Percentiles rank a stretch among this genome's conserved stretches.
Conservation (phyloP, 2,888 invertebrate genomes). For the Pachydiplax longipennis region DNA sequence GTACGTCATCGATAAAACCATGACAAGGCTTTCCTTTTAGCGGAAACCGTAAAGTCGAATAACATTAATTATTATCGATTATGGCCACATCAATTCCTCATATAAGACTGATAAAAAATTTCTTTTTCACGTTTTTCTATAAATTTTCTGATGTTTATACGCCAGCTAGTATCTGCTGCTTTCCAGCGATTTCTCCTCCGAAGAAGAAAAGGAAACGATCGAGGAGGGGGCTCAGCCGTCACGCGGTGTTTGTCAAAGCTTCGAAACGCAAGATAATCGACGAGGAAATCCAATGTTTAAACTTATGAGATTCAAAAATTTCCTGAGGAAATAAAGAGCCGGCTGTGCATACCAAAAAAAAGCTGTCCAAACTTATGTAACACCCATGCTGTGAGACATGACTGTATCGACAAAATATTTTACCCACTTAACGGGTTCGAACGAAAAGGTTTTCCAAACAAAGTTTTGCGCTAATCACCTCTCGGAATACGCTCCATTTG, state of each 20-base stretch:
- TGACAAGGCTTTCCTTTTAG: background rate
- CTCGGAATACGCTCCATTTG: conserved; percentile 1
- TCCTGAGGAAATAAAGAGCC: background rate
- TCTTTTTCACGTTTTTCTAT: background rate
- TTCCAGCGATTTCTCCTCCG: background rate
- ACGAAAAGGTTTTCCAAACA: background rate
- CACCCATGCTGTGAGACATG: background rate
- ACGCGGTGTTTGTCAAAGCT: background rate
- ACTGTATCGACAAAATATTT: conserved; percentile 1
- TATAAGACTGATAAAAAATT: too few species aligned
- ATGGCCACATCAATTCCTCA: background rate
- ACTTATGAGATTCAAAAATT: background rate
- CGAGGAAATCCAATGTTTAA: background rate
- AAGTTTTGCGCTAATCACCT: background rate
- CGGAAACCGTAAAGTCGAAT: background rate
- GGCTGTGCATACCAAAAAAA: background rate
- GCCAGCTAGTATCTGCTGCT: background rate
- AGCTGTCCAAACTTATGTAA: background rate
- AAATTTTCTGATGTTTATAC: background rate
- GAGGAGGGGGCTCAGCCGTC: background rate
- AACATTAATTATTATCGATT: background rate
- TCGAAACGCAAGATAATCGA: background rate
- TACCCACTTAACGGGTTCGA: background rate
- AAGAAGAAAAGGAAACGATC: background rate
- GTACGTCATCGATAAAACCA: background rate